Evolutionary conservation across 2,113 vertebrate genomes (phyloP).

Genomic region (Callorhinus ursinus): DNA sequence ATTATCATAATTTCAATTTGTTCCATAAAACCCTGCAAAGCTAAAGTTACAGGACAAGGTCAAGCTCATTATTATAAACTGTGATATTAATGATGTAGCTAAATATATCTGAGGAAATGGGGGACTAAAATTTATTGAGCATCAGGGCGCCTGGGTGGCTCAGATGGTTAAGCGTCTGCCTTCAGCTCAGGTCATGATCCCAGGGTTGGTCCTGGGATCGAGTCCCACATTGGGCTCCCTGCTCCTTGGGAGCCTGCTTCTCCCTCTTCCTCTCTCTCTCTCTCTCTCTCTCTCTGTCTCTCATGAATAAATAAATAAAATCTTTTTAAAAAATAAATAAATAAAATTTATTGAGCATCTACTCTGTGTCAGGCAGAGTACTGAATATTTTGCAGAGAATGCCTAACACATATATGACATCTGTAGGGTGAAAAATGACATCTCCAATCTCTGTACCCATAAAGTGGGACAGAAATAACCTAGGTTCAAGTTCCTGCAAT

Average conservation of each 20-base stretch:
- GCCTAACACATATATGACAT: neutral
- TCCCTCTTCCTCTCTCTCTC: too few species aligned
- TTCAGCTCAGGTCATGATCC: too few species aligned
- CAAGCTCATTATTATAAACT: neutral
- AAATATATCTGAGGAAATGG: neutral
- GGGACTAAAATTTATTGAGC: neutral
- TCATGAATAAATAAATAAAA: too few species aligned
- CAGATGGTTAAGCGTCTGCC: too few species aligned
- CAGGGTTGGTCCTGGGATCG: too few species aligned
- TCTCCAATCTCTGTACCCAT: neutral
- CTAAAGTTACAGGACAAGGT: neutral
- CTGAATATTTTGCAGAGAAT: neutral
- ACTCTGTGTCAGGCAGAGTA: neutral
- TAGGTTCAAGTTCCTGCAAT: neutral
- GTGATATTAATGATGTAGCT: neutral
- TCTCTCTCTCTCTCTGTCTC: too few species aligned
- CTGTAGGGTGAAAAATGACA: neutral
- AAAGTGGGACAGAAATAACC: neutral
- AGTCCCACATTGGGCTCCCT: too few species aligned
- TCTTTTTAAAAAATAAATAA: too few species aligned
- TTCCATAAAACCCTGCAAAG: neutral
- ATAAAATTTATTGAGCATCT: neutral
- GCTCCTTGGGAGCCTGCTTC: too few species aligned
- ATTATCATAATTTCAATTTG: neutral
- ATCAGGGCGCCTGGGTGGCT: neutral